Evolutionary conservation across 2,797 vertebrate genomes (phyloP).

Genomic region (Bradypus variegatus): DNA sequence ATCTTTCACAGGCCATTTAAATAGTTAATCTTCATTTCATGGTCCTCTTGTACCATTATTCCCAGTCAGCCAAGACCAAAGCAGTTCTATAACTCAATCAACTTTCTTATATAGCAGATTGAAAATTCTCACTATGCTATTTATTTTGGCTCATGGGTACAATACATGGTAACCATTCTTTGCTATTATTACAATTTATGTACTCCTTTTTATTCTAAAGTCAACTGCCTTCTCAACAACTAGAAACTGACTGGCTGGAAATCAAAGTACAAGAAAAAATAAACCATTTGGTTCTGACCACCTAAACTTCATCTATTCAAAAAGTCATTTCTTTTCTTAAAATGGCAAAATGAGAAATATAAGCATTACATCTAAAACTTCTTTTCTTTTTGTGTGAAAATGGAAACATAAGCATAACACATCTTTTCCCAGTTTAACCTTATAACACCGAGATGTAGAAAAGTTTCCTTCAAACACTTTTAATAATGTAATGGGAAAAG

Average conservation of each 20-base stretch:
- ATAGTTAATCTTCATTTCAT: conserved; percentile 40
- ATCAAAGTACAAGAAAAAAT: conserved; percentile 27
- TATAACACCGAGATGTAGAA: not conserved
- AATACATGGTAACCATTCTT: not conserved
- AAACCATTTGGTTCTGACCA: not conserved
- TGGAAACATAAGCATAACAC: not conserved
- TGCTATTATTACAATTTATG: conserved; percentile 46
- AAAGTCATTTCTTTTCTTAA: conserved; percentile 6
- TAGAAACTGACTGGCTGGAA: conserved; percentile 21
- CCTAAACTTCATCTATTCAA: not conserved
- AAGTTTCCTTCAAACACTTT: no score
- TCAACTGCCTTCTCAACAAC: conserved; percentile 29
- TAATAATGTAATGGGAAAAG: not conserved
- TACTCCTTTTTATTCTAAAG: conserved; percentile 8
- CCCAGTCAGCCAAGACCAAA: not conserved
- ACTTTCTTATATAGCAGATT: conserved; percentile 9
- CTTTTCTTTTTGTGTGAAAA: conserved; percentile 4
- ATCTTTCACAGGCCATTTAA: conserved; percentile 38
- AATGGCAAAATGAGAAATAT: not conserved
- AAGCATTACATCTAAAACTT: not conserved
- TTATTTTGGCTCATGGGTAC: conserved; percentile 35
- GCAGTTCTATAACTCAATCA: conserved; percentile 15
- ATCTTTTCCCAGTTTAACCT: not conserved
- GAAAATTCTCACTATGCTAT: conserved; percentile 25
- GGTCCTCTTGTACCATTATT: conserved; percentile 21